Evolutionary conservation across 2,797 vertebrate genomes (phyloP), one percentile per base, ranked within the genome.

Genomic region (Epinephelus malabaricus): DNA sequence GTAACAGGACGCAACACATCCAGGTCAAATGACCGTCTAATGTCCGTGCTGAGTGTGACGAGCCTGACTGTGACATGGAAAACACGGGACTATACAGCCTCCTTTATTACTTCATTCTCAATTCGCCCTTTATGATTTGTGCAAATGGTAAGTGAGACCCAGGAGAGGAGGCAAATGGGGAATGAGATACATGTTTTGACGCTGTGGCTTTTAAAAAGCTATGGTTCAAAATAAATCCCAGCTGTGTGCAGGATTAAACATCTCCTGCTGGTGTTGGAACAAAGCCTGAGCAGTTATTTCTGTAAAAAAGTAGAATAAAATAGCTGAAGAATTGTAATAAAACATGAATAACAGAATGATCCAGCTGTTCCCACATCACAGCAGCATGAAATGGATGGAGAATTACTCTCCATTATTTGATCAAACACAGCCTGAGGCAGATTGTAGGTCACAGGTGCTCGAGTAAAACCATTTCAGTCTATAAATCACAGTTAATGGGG

Each of bases 51-150:
- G 77, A 80, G 74, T 78, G 84, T 81, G 88, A 90, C 63, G 47
- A 83, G 73, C 84, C 88, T 93, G 76, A 84, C 86, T 90, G 95
- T 96, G 96, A 95, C 84, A 97, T 97, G 97, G 96, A 94, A 92
- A 95, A 92, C 86, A 91, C 92, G 83, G 94, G 93, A 93, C 89
- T 95, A 74, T 88, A 93, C 92, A 85, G 94, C 81, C 93, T 96
- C 84, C 87, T 97, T 81, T 95, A 94, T 94, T 97, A 95, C 95
- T 94, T 97, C 88, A 90, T 97, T 89, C 88, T 97, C 49, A 94
- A 95, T 78, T 94, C 94, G 6, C 94, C 95, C 38, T 93, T 96
- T 83, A 86, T 97, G 61, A 75, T 96, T 81, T 88, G 92, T 87
- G 96, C 94, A 62, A 89, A 96, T 74, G 97, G 97, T 97, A 92